phyloP scores from a whole-genome alignment of 2,888 invertebrate species.

The Aproaerema taeniolella region DNA sequence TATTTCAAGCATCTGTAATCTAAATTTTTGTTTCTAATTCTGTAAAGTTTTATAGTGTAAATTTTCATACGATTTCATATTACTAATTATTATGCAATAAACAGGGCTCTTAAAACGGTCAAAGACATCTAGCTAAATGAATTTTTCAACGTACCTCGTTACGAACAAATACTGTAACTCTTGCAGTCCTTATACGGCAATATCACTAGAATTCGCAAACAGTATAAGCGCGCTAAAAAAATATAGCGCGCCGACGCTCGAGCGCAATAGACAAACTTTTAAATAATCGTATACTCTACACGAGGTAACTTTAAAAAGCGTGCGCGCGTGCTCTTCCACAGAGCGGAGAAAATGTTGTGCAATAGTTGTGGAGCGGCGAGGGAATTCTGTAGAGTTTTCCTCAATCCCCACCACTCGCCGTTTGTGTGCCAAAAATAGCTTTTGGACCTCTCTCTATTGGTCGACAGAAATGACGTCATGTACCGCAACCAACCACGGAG shows the following conservation, averaged over 20 bases:
- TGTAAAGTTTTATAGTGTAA: no score
- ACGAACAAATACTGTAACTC: slow-evolving; percentile 44
- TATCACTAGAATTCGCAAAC: slow-evolving; percentile 20
- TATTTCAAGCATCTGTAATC: no score
- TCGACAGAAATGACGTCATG: slow-evolving; percentile 52
- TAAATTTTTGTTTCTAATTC: not conserved
- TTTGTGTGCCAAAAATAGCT: slow-evolving; percentile 67
- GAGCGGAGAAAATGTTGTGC: slow-evolving; percentile 63
- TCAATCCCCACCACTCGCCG: slow-evolving; percentile 50
- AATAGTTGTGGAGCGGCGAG: slow-evolving; percentile 44
- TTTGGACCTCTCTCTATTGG: slow-evolving; percentile 41
- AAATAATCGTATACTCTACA: no score
- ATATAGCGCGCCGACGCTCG: no score
- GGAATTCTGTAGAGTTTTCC: slow-evolving; percentile 50
- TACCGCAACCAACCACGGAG: slow-evolving; percentile 52
- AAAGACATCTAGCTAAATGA: no score
- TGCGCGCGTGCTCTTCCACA: slow-evolving; percentile 37
- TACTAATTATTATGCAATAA: slow-evolving; percentile 19
- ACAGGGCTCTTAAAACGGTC: no score
- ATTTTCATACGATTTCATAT: no score
- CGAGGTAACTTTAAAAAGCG: not conserved
- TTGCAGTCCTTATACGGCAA: slow-evolving; percentile 29
- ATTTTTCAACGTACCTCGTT: slow-evolving; percentile 49
- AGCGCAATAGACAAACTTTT: no score
- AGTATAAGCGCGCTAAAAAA: no score